These are phyloP conservation scores for Eucera pruinosa DNA, from an alignment of 2,888 invertebrate genomes.

Conservation along the genomic window DNA sequence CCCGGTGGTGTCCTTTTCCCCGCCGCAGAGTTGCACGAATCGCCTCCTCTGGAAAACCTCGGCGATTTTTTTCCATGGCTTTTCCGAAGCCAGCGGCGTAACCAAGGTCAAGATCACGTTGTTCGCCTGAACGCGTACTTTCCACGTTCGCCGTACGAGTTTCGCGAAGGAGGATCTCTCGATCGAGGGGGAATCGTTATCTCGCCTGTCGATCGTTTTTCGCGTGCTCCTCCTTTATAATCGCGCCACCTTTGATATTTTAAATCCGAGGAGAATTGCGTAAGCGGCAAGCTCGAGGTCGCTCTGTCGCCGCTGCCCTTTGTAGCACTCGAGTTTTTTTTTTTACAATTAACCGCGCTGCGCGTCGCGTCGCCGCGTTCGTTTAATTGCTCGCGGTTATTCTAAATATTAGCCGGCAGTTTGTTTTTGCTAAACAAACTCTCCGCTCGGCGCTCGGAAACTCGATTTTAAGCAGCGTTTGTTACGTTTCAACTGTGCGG, in stretches of 20 bases:
- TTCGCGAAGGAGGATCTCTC: not conserved
- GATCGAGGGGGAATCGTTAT: not conserved
- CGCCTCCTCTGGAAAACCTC: constrained; percentile 24
- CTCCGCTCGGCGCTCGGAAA: not conserved
- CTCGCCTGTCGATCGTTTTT: not conserved
- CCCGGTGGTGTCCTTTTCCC: constrained; percentile 57
- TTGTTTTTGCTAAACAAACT: not conserved
- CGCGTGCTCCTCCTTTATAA: not conserved
- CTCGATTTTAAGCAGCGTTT: constrained; percentile 6
- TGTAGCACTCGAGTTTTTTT: not conserved
- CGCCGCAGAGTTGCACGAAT: constrained; percentile 16
- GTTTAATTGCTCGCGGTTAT: not conserved
- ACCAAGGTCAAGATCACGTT: constrained; percentile 35
- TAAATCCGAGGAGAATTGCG: not conserved
- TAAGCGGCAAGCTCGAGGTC: not conserved
- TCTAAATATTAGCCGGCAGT: constrained; percentile 8
- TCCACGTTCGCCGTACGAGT: not conserved
- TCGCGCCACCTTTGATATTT: not conserved
- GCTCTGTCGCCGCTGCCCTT: not conserved
- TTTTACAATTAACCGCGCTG: constrained; percentile 3
- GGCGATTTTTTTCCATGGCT: constrained; percentile 16
- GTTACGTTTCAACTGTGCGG: not conserved
- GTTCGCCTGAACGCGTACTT: constrained; percentile 32
- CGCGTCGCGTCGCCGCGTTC: too few species aligned
- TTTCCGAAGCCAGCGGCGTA: constrained; percentile 3